Evolutionary conservation across 1,140 invertebrate genomes (phyloP).

Genomic region (Heliothis subflexa): DNA sequence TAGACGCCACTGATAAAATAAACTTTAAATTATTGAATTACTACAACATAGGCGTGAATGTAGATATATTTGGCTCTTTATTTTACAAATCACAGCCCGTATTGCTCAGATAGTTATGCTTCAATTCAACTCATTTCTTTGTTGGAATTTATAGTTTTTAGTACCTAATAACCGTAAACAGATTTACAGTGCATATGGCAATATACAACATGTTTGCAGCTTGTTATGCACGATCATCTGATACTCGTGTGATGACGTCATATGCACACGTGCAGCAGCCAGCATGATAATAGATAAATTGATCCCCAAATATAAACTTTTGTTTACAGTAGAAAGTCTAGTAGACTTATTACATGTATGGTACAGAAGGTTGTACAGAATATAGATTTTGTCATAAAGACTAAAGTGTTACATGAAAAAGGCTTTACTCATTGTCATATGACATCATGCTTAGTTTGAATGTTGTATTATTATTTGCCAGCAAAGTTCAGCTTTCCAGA

Average conservation of each 20-base stretch:
- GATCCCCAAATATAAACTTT: background rate
- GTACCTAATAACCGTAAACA: background rate
- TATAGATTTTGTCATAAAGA: background rate
- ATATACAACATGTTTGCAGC: background rate
- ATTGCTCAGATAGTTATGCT: too few species aligned
- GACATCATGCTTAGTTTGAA: background rate
- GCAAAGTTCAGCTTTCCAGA: too few species aligned
- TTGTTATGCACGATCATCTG: slow-evolving; percentile 1
- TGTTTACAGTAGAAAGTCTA: background rate
- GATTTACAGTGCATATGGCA: background rate
- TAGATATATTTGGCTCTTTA: too few species aligned
- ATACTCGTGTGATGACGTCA: slow-evolving; percentile 16
- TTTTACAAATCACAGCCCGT: too few species aligned
- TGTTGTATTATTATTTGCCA: background rate
- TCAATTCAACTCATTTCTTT: background rate
- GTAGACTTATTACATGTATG: background rate
- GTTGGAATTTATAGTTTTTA: background rate
- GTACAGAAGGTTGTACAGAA: background rate
- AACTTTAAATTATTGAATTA: too few species aligned
- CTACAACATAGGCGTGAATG: too few species aligned
- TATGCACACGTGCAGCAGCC: background rate
- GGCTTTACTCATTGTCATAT: slow-evolving; percentile 3
- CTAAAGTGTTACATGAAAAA: background rate
- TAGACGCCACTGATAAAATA: too few species aligned
- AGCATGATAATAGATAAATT: background rate